Evolutionary conservation across 2,113 vertebrate genomes (phyloP), one percentile per base, ranked within the genome.

Genomic region (Toxostoma redivivum): DNA sequence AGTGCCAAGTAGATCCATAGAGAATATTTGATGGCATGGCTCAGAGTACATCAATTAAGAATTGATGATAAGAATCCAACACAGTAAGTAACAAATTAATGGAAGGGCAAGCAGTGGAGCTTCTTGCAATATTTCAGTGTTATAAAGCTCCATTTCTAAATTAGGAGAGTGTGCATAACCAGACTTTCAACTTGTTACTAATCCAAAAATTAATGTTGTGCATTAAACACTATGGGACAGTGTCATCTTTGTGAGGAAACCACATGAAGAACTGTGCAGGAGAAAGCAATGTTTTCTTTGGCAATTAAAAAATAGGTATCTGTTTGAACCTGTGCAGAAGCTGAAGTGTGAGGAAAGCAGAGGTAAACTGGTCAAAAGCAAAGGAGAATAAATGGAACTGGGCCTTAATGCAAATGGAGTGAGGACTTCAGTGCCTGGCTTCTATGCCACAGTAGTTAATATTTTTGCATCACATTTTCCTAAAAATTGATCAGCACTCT

Each of bases 1-100:
- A 60, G 74, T 94, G 94, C 90, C 90, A 95, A 5, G 37, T 78
- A 78, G 72, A 93, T 86, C 94, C n/a, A 1, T 33, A 54, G 94
- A 86, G 88, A 83, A 83, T 93, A 94, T 73, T 82, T 93, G 81
- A 88, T 95, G 88, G 90, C 92, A 81, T 78, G 69, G 93, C 72
- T 95, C n/a, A 50, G 21, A 74, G 82, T 86, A 78, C 79, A 83
- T 95, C 79, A 80, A 45, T 95, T 96, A 93, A 70, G 82, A 81
- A 74, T 81, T 90, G 67, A 80, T 86, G 82, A 94, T 95, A 45
- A 94, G 72, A 88, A 74, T 90, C 92, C 93, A 95, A 81, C 82
- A 78, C 47, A 71, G 62, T 77, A 81, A 96, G 92, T 81, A 88
- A 81, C 47, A 51, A 94, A 95, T 90, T 85, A 96, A 88, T 83